phyloP scores from a whole-genome alignment of 2,113 vertebrate species.

The Daboia siamensis region DNA sequence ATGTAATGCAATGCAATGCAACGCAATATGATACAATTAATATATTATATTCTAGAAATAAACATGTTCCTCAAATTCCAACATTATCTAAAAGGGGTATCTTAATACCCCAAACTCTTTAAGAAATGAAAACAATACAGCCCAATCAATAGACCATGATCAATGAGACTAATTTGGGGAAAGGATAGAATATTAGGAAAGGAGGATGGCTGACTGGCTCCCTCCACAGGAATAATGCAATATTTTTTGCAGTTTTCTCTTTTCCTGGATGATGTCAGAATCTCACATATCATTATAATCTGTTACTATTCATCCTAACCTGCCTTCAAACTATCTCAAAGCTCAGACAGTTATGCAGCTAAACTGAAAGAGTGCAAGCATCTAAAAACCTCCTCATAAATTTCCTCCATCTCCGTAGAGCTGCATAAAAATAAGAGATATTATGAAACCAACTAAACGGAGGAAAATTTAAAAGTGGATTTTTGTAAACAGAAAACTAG shows the following conservation, averaged over 20 bases:
- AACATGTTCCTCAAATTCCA: not conserved
- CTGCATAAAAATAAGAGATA: not conserved
- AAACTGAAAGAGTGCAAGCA: not conserved
- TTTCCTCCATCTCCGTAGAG: not conserved
- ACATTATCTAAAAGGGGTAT: not conserved
- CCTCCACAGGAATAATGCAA: not conserved
- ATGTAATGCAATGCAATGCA: not conserved
- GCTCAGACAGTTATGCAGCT: not conserved
- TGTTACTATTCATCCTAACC: not conserved
- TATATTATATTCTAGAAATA: not conserved
- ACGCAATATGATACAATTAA: too few species aligned
- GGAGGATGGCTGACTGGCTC: not conserved
- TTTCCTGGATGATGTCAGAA: not conserved
- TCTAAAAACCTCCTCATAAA: not conserved
- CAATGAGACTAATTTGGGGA: not conserved
- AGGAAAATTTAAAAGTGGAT: not conserved
- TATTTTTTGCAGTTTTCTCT: not conserved
- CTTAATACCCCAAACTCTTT: not conserved
- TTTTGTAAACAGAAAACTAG: not conserved
- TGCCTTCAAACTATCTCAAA: not conserved
- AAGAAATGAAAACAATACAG: not conserved
- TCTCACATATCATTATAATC: not conserved
- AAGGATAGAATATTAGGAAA: not conserved
- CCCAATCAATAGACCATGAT: not conserved
- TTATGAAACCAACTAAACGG: not conserved